A percentile compares a stretch with the other conserved stretches of the same genome.
These are phyloP conservation scores for Cephalopholis sonnerati DNA, from an alignment of 2,113 vertebrate species.

Conservation along the genomic window DNA sequence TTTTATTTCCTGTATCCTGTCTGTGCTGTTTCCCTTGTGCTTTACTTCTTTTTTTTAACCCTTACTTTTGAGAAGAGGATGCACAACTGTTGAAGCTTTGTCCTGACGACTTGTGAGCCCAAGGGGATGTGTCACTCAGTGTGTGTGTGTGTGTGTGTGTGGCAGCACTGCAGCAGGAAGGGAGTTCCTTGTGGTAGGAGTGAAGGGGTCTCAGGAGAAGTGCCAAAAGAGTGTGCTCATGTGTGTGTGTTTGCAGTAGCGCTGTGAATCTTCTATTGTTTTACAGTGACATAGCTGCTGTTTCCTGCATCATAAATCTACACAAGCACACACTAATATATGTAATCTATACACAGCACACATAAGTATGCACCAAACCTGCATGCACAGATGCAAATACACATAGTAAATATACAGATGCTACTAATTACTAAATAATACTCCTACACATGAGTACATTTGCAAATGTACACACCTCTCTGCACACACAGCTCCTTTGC, in stretches of 20 bases:
- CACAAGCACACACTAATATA: neutral
- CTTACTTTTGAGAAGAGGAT: constrained; percentile 49
- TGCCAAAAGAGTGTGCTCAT: constrained; percentile 40
- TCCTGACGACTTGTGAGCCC: constrained; percentile 53
- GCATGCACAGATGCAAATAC: neutral
- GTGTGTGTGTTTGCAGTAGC: constrained; percentile 58
- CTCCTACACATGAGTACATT: neutral
- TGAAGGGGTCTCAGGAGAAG: constrained; percentile 37
- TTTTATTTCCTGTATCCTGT: constrained; percentile 56
- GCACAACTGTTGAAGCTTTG: constrained; percentile 33
- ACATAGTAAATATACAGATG: neutral
- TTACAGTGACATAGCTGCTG: constrained; percentile 81
- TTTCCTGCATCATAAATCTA: constrained; percentile 92
- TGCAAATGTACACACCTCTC: neutral
- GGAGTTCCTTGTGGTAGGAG: constrained; percentile 59
- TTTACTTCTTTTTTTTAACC: constrained; percentile 26
- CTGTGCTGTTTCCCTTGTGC: constrained; percentile 4
- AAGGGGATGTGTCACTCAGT: constrained; percentile 43
- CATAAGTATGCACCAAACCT: neutral
- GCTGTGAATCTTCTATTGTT: constrained; percentile 90
- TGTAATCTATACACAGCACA: neutral
- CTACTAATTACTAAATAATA: neutral
- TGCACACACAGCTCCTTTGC: constrained; percentile 46
- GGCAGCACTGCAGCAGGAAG: constrained; percentile 65
- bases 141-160: constrained; percentile 34